phyloP scores from a whole-genome alignment of 1,140 invertebrate species.

The Branchinecta lindahli region DNA sequence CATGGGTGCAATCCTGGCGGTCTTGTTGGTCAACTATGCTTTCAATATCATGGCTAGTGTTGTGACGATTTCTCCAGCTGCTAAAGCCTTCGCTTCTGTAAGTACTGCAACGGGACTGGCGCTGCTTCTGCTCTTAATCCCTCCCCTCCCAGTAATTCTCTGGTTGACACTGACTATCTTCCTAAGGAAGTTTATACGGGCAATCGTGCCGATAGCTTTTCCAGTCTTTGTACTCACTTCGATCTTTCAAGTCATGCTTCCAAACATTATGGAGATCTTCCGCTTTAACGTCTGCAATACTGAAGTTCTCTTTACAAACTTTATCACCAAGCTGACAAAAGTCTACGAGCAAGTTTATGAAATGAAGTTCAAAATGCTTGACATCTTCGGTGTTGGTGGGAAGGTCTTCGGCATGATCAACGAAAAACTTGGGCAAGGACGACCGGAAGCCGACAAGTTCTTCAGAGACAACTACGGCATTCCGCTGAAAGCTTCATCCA shows the following conservation, averaged over 20 bases:
- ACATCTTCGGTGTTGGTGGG: neutral
- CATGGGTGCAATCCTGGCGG: no score
- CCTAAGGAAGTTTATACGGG: no score
- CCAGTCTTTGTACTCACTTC: neutral
- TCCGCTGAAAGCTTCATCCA: neutral
- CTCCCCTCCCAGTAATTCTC: no score
- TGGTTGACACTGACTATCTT: no score
- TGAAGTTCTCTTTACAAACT: neutral
- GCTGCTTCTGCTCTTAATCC: no score
- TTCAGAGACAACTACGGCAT: conserved; percentile 1
- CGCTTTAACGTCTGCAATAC: neutral
- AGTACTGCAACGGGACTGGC: no score
- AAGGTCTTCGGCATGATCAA: neutral
- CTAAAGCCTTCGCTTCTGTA: no score
- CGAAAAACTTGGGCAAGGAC: neutral
- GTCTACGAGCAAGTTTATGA: conserved; percentile 5
- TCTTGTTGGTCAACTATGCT: no score
- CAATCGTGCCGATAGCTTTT: neutral
- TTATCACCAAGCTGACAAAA: neutral
- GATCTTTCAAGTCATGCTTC: neutral
- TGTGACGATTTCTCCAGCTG: no score
- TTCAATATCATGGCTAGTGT: no score
- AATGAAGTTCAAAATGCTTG: conserved; percentile 2
- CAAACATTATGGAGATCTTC: neutral
- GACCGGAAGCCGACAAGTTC: neutral